Conservation (phyloP, 2,113 vertebrate species). For the Antechinus stuartii region DNA sequence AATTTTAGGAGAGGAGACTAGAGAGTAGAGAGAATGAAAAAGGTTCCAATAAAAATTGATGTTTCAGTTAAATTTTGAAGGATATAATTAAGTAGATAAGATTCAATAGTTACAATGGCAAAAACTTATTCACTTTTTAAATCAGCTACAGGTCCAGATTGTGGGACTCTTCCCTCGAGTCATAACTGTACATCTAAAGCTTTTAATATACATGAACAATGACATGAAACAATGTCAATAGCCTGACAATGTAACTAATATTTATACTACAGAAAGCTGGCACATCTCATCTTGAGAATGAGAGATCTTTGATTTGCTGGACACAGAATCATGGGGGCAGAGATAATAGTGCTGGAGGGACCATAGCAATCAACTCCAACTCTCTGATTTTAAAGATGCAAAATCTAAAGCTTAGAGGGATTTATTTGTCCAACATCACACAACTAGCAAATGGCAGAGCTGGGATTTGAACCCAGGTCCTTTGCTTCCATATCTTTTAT, state of each 20-base stretch:
- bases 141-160: not conserved
- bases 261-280: constrained; percentile 63
- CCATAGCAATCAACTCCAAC: not conserved
- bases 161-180: constrained; percentile 41
- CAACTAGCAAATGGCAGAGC: not conserved
- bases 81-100: not conserved
- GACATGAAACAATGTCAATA: constrained; percentile 51
- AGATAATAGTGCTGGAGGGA: not conserved
- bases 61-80: not conserved
- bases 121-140: not conserved
- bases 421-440: not conserved
- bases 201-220: constrained; percentile 36
- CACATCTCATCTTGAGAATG: constrained; percentile 67
- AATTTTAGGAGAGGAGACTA: not conserved
- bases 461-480: not conserved
- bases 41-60: not conserved
- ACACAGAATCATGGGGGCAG: not conserved
- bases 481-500: constrained; percentile 5
- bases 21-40: not conserved
- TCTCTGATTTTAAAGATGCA: not conserved
- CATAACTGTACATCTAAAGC: constrained; percentile 45
- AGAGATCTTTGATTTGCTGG: constrained; percentile 62
- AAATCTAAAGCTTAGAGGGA: not conserved
- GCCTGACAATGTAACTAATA: constrained; percentile 65
- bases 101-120: not conserved